phyloP scores from a whole-genome alignment of 2,113 vertebrate genomes.

The Takifugu bimaculatus region DNA sequence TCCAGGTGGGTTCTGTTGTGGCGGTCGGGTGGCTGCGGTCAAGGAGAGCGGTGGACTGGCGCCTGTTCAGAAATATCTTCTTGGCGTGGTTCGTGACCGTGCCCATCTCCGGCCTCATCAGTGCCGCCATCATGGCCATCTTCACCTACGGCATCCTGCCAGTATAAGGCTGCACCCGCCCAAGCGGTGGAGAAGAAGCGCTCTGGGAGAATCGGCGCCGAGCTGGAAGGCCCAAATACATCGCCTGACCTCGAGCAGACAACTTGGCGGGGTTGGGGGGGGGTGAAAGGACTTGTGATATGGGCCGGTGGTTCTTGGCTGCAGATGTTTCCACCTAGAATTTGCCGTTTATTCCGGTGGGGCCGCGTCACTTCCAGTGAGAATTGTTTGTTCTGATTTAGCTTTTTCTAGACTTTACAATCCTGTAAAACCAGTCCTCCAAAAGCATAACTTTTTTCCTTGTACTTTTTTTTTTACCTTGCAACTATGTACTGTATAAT shows the following conservation, averaged over 20 bases:
- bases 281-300: conserved; percentile 33
- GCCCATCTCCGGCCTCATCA: conserved; percentile 93
- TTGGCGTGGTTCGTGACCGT: conserved; percentile 98
- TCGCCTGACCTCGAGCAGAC: conserved; percentile 51
- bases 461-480: conserved; percentile 48
- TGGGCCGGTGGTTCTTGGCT: conserved; percentile 62
- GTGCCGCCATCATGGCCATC: conserved; percentile 92
- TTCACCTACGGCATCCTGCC: conserved; percentile 78
- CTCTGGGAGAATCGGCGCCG: conserved; percentile 24
- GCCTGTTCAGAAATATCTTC: conserved; percentile 96
- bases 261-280: conserved; percentile 29
- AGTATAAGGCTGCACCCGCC: conserved; percentile 16
- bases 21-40: conserved; percentile 96
- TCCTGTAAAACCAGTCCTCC: conserved; percentile 57
- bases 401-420: conserved; percentile 54
- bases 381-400: conserved; percentile 51
- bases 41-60: conserved; percentile 93
- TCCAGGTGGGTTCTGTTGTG: conserved; percentile 93
- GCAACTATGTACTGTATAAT: conserved; percentile 59
- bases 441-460: conserved; percentile 25
- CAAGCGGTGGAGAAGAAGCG: conserved; percentile 19
- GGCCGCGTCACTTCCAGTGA: conserved; percentile 35
- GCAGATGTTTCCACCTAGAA: conserved; percentile 44
- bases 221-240: conserved; percentile 47
- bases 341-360: conserved; percentile 40